Conservation (phyloP, 2,888 invertebrate genomes). For the Poecilobothrus nobilitatus region DNA sequence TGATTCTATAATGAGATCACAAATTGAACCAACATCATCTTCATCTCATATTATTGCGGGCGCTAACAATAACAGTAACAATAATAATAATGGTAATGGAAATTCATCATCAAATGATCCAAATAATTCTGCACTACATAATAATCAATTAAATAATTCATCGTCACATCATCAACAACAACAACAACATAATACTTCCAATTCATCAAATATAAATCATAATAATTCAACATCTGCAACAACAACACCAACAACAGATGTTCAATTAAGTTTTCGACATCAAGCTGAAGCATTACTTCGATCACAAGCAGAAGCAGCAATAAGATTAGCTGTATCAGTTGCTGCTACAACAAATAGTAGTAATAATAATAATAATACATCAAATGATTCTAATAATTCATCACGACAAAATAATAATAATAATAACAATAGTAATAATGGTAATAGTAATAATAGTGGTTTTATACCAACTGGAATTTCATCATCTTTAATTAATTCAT, state of each 20-base stretch:
- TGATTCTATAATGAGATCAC: conserved; percentile 46
- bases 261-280: conserved; percentile 54
- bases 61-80: conserved; percentile 25
- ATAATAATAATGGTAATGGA: background rate
- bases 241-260: conserved; percentile 23
- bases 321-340: conserved; percentile 71
- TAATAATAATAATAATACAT: conserved; percentile 23
- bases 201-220: conserved; percentile 21
- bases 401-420: conserved; percentile 21
- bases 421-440: conserved; percentile 13
- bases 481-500: conserved; percentile 16
- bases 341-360: conserved; percentile 41
- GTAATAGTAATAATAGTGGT: conserved; percentile 39
- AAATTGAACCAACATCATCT: conserved; percentile 30
- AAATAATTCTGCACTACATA: background rate
- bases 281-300: conserved; percentile 74
- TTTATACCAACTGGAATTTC: background rate
- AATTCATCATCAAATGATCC: conserved; percentile 24
- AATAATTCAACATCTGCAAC: conserved; percentile 33
- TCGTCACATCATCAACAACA: conserved; percentile 20
- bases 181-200: conserved; percentile 19
- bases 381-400: conserved; percentile 22
- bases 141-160: background rate
- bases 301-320: conserved; percentile 76
- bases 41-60: conserved; percentile 25